Evolutionary conservation across 2,113 vertebrate genomes (phyloP), one percentile per base, ranked within the genome.

Genomic region (Silurus asotus): DNA sequence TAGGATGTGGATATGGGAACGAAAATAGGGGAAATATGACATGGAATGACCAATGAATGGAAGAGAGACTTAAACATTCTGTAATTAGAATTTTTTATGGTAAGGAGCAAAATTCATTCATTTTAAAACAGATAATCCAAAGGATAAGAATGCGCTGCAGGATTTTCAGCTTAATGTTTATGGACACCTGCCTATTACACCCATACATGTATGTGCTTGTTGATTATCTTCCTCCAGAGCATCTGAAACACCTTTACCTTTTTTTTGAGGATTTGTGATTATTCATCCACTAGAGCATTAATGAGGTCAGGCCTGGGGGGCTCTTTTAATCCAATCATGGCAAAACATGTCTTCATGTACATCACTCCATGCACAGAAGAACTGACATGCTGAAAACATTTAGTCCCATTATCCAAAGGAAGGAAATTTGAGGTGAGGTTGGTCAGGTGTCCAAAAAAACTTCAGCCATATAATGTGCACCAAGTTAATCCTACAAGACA

Each of bases 1-100:
- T 17, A 69, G 28, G 67, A 69, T 69, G 67, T 45, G 28, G 15
- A 15, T 69, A 69, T 69, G 14, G 5, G 25, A 69, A 69, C 15
- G 14, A 69, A 37, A 45, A 17, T 69, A 37, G 6, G 28, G 28
- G 14, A 15, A 45, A 45, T 28, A 67, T 45, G 28, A 80, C 91
- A 92, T 92, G 93, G 91, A n/a, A 84, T 70, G 67, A 70, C 19
- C 17, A 45, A 7, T 70, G 15, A 2, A 65, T 65, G 25, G 6
- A 28, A 65, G 25, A 64, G 10, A 64, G 87, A 88, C 83, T 88
- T 75, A 92, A 88, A 84, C 85, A 86, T 61, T 87, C 81, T 69
- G 64, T 58, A 19, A 17, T 81, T n/a, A n/a, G n/a, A n/a, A n/a
- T n/a, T n/a, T 5, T 6, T 15, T 69, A 37, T 7, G 25, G 28